phyloP scores from a whole-genome alignment of 2,797 vertebrate species.

The Sebastes iracundus region DNA sequence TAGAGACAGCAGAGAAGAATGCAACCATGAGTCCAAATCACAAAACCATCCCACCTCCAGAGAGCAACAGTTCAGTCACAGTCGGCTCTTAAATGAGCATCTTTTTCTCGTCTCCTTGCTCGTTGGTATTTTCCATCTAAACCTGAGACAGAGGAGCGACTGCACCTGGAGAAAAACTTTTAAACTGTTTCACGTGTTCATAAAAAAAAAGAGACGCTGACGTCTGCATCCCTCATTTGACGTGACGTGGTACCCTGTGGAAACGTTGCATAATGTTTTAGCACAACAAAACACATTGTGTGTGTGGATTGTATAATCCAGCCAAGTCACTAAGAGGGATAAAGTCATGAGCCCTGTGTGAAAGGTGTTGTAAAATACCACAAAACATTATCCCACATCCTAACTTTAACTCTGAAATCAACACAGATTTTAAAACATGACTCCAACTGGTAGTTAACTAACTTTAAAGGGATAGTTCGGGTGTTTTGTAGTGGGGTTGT shows the following conservation, averaged over 20 bases:
- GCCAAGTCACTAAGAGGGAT: neutral
- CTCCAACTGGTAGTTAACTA: neutral
- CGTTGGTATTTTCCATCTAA: constrained; percentile 58
- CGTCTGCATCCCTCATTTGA: constrained; percentile 40
- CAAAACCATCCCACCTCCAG: constrained; percentile 61
- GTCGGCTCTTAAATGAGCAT: constrained; percentile 42
- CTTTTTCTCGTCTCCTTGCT: constrained; percentile 22
- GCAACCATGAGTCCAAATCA: constrained; percentile 47
- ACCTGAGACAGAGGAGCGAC: constrained; percentile 27
- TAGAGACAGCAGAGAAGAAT: constrained; percentile 25
- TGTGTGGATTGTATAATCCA: constrained; percentile 12
- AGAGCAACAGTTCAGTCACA: constrained; percentile 38
- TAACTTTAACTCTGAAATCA: neutral
- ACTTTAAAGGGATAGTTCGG: neutral
- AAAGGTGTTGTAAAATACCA: neutral
- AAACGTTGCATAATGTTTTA: constrained; percentile 22
- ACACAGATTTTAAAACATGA: neutral
- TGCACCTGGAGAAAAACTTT: constrained; percentile 59
- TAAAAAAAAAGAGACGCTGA: constrained; percentile 25
- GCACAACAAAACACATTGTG: constrained; percentile 21
- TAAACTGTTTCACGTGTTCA: constrained; percentile 63
- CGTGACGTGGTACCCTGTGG: neutral
- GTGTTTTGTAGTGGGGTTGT: too few relatives aligned
- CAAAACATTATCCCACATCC: neutral
- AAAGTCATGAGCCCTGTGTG: neutral